Base-by-base conservation (phyloP, 2,797 vertebrate species). In the Cossypha dichroa region DNA sequence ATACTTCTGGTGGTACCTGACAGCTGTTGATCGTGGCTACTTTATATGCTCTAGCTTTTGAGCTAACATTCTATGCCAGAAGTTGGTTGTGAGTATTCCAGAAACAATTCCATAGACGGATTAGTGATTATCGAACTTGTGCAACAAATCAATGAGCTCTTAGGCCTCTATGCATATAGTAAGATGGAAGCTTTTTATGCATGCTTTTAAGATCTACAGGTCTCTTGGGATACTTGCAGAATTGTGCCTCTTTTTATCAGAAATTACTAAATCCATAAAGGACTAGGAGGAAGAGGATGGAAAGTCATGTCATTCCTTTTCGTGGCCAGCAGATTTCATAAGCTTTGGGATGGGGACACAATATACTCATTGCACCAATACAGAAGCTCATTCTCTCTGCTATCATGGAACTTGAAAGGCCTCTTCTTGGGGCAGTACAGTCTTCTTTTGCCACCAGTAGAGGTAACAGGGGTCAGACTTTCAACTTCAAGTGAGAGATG, bases 81-180 rank as follows among this genome's bases (percentile, higher is more conserved):
- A 79, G 59, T 10, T 49, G 8, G 9, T 83, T 82, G 52, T 51
- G 52, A 70, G 29, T 38, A 90, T 85, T 82, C 48, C 76, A 93
- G 60, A 59, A 11, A 41, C 51, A 82, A 62, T 64, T 41, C 81
- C 8, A 3, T 22, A n/a, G 60, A 88, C 67, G 64, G 56, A 91
- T 85, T 76, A 89, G 87, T 43, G 29, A 87, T 73, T 83, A 89
- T 1, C 68, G 87, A 94, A 70, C 41, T 31, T 70, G 52, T 5
- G 29, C 74, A 89, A 80, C 67, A 89, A 94, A 94, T 91, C 87
- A 88, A 80, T 83, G 90, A 80, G 87, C 93, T 91, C 85, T 95
- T 88, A 94, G 45, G 75, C 36, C 55, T 73, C n/a, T 0, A 1
- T 23, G 54, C 54, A 74, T 68, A 36, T 29, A 93, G 60, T 31